Evolutionary conservation across 2,113 vertebrate species (phyloP).

Genomic region (Oreochromis spilurus): DNA sequence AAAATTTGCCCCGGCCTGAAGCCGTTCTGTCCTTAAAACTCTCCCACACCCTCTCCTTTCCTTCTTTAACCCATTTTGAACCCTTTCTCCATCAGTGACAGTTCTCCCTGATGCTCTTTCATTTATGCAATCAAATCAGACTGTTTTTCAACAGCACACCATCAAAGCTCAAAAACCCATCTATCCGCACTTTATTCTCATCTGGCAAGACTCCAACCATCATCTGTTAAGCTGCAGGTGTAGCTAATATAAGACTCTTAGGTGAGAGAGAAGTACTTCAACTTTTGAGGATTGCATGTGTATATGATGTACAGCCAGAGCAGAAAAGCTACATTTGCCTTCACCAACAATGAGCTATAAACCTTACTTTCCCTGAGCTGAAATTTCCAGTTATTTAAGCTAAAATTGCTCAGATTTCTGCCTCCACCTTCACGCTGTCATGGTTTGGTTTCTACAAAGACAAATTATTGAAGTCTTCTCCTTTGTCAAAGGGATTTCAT

Average conservation of each 20-base stretch:
- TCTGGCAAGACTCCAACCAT: not conserved
- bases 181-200: not conserved
- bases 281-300: not conserved
- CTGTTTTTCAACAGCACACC: not conserved
- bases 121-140: not conserved
- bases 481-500: not conserved
- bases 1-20: not conserved
- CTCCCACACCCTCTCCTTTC: conserved; percentile 2
- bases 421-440: not conserved
- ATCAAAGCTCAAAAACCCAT: not conserved
- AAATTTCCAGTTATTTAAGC: not conserved
- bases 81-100: not conserved
- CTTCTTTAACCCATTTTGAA: not conserved
- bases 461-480: not conserved
- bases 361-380: not conserved
- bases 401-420: not conserved
- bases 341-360: not conserved
- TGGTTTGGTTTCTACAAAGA: not conserved
- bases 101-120: conserved; percentile 1
- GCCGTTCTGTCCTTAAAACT: conserved; percentile 13
- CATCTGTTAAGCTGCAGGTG: conserved; percentile 37
- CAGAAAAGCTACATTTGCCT: not conserved
- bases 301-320: not conserved
- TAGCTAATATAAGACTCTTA: not conserved
- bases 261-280: not conserved